These are phyloP conservation scores for Heliconius hermathena DNA, from an alignment of 1,140 invertebrate genomes.

Conservation along the genomic window DNA sequence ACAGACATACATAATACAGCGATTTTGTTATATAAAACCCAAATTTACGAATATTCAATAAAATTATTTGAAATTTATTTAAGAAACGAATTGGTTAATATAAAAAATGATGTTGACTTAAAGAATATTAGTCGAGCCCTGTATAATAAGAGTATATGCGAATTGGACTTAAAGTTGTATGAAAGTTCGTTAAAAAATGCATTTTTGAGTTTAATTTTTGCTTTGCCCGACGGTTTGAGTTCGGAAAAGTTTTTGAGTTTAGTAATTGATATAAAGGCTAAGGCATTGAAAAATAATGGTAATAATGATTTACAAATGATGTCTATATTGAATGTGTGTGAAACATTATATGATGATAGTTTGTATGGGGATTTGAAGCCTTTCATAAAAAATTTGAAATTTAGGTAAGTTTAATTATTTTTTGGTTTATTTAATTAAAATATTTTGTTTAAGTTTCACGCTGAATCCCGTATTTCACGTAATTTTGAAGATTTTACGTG, in stretches of 20 bases:
- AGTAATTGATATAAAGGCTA: slow-evolving; percentile 70
- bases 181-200: slow-evolving; percentile 59
- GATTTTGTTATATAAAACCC: slow-evolving; percentile 55
- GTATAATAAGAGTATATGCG: slow-evolving; percentile 73
- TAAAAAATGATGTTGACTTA: slow-evolving; percentile 45
- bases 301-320: slow-evolving; percentile 51
- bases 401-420: slow-evolving; percentile 52
- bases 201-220: slow-evolving; percentile 63
- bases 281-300: slow-evolving; percentile 51
- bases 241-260: slow-evolving; percentile 67
- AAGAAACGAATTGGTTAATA: slow-evolving; percentile 52
- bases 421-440: too few species aligned
- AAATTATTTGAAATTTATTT: slow-evolving; percentile 66
- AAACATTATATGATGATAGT: slow-evolving; percentile 41
- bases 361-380: slow-evolving; percentile 59
- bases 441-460: slow-evolving; percentile 20
- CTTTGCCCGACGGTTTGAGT: slow-evolving; percentile 45
- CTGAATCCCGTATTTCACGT: not conserved
- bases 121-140: slow-evolving; percentile 65
- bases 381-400: slow-evolving; percentile 55
- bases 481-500: too few species aligned
- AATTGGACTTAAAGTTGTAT: slow-evolving; percentile 57
- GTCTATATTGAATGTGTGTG: slow-evolving; percentile 54
- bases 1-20: slow-evolving; percentile 66
- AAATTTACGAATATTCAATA: slow-evolving; percentile 58